These are phyloP conservation scores for Anser cygnoides DNA, from an alignment of 2,113 vertebrate genomes.

Conservation along the genomic window DNA sequence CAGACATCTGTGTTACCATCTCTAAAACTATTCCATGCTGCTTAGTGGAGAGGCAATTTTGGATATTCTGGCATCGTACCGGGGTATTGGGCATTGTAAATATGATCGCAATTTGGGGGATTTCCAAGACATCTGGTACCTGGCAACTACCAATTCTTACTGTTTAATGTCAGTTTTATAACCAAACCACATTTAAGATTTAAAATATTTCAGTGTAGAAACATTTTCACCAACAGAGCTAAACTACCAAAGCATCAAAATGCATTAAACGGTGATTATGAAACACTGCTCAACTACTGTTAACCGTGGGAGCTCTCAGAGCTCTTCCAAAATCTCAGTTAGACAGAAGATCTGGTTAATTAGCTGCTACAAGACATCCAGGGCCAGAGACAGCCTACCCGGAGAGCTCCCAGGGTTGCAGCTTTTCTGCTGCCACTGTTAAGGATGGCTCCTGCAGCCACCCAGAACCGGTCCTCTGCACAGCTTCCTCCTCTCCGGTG, in stretches of 20 bases:
- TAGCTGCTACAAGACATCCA: background rate
- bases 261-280: accelerated
- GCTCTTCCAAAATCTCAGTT: background rate
- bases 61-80: background rate
- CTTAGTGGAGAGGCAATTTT: background rate
- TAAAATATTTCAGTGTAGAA: background rate
- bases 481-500: background rate
- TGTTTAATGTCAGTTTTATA: background rate
- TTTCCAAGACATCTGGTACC: background rate
- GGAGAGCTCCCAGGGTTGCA: background rate
- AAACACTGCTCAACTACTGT: background rate
- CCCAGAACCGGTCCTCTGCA: background rate
- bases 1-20: accelerated
- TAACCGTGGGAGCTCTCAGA: background rate
- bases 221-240: background rate
- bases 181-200: background rate
- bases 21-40: background rate
- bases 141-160: background rate
- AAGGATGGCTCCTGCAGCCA: background rate
- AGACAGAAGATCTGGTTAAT: background rate
- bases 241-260: background rate
- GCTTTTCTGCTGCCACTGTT: background rate
- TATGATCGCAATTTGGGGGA: background rate
- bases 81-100: background rate
- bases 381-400: background rate